Base-by-base conservation (phyloP, 1,140 invertebrate genomes). In the Drosophila azteca region DNA sequence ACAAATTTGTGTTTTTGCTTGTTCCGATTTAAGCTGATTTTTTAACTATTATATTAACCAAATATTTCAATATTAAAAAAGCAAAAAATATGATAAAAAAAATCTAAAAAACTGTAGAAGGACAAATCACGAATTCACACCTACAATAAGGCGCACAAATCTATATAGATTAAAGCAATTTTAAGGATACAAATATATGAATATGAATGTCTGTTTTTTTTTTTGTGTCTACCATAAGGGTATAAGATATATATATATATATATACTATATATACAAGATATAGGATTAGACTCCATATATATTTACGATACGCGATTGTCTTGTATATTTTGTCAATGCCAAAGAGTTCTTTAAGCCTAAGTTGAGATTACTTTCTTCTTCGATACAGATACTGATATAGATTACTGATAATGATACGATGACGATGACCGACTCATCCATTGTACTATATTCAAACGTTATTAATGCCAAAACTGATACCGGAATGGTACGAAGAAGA, bases 321-420 rank as follows among this genome's bases (percentile, higher is more conserved):
- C 74, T 73, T 77, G 69, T 68, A 69, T 72, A 82, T 71, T 85
- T 85, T 80, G 35, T 63, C 68, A 85, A 85, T 74, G 77, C 81
- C 81, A 85, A 85, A 85, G 82, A 85, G 64, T 85, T 85, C 51
- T 79, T 76, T 77, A 77, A 77, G 81, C 72, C 64, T 84, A 62
- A 73, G 81, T 84, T 84, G 44, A 64, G 63, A 77, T 85, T 80
- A 61, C 61, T 77, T 80, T 80, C 64, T 35, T 62, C 53, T 73
- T 59, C 51, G 60, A 48, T 35, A 71, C 49, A 9, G 29, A 31
- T 1, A 71, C 49, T 35, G 29, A 31, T 1, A 20, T 1, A 20
- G 17, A 20, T 20, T 20, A 35, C 31, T 39, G 35, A 35, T 11
- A 35, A 9, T 35, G 31, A 39, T 39, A 39, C 35, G n/a, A n/a